A percentile compares a stretch with the other conserved stretches of the same genome.
These are phyloP conservation scores for Dysmachus trigonus DNA, from an alignment of 2,888 invertebrate species.

Conservation along the genomic window DNA sequence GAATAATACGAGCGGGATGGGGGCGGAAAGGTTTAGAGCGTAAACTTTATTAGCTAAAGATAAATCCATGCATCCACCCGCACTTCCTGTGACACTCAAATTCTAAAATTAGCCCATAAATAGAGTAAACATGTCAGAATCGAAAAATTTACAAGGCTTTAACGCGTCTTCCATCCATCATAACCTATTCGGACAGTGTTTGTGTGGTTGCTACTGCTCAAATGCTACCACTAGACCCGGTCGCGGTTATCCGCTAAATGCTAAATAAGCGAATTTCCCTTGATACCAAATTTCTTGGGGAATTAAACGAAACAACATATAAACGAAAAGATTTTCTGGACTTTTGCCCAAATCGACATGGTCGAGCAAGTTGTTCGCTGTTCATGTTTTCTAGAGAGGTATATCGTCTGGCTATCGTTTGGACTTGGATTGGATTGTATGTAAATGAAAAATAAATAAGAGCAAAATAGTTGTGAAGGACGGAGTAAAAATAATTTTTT, in stretches of 20 bases:
- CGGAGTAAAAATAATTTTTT: not conserved
- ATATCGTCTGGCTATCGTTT: not conserved
- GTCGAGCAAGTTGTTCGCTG: not conserved
- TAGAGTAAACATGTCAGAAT: not conserved
- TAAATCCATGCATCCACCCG: not conserved
- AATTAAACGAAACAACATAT: not conserved
- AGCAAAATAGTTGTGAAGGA: constrained; percentile 20
- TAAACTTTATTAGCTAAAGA: not conserved
- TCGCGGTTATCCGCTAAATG: not conserved
- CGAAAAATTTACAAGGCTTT: not conserved
- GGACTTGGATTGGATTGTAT: too few relatives aligned
- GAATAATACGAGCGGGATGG: not conserved
- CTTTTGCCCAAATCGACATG: not conserved
- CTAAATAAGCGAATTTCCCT: not conserved
- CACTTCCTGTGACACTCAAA: constrained; percentile 13
- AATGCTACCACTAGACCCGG: not conserved
- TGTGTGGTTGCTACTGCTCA: not conserved
- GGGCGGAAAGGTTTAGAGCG: not conserved
- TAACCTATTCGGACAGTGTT: not conserved
- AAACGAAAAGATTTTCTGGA: not conserved
- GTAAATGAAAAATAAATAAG: not conserved
- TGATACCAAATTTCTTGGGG: not conserved
- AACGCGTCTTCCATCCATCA: not conserved
- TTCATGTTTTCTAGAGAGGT: not conserved
- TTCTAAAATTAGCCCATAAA: constrained; percentile 26